Evolutionary conservation across 2,888 invertebrate species (phyloP), one percentile per base, ranked within the genome.

Genomic region (Trachelus troglodyta): DNA sequence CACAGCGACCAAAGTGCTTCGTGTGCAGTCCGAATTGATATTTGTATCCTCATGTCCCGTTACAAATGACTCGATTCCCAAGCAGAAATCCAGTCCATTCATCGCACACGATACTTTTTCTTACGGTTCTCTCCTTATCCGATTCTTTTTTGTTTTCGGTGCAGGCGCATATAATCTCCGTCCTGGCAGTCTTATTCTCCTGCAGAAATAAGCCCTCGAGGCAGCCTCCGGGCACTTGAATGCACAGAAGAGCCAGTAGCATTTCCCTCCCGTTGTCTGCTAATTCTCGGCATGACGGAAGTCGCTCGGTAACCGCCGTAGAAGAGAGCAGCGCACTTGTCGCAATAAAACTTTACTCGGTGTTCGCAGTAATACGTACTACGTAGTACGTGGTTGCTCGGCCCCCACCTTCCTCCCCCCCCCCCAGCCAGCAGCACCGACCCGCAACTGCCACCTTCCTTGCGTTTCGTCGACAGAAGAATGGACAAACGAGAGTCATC

Each of bases 241-340:
- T 75, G 77, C 77, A 79, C 15, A 40, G 40, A 40, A 40, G 77
- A 71, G 81, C 80, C 81, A 82, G 78, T 81, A 77, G 79, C 81
- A 80, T 80, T 81, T 82, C 78, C 77, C 76, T 78, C 78, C 82
- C 80, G 76, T 73, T 73, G 76, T 79, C 76, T 74, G 76, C 69
- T 82, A 85, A 86, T 88, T 87, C 87, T 86, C 85, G 80, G 84
- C 83, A 84, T 83, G 84, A 81, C 87, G 87, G 89, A 87, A 88
- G 87, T 84, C 82, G 84, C 76, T 81, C 81, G 83, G 84, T 87
- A 87, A 86, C 85, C 80, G 87, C 81, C 85, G 87, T 82, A 86
- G 87, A 89, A 89, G 87, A 89, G 89, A 89, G 89, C 89, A 89
- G 86, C 85, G 88, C 89, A 89, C 89, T 89, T 89, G 89, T 89